Evolutionary conservation across 2,888 invertebrate genomes (phyloP).

Genomic region (Flexamia atlantica): DNA sequence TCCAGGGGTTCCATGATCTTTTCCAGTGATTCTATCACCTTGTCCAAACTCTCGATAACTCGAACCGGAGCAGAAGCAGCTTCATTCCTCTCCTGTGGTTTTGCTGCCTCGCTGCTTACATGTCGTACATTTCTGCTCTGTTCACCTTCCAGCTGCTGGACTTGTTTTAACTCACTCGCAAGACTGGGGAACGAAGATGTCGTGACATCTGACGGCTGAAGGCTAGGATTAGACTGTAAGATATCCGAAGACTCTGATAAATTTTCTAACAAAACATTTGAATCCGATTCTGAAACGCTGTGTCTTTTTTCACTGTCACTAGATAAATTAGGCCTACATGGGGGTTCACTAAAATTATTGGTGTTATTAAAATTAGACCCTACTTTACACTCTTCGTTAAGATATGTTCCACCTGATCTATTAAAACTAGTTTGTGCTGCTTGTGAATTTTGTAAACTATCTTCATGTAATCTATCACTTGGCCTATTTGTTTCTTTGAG

Average conservation of each 20-base stretch:
- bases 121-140: background rate
- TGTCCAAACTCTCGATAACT: slow-evolving; percentile 63
- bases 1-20: slow-evolving; percentile 64
- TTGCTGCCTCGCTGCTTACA: background rate
- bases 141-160: background rate
- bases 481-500: background rate
- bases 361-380: background rate
- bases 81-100: background rate
- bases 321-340: background rate
- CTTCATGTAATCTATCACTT: background rate
- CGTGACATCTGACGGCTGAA: background rate
- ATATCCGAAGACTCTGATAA: background rate
- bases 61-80: slow-evolving; percentile 42
- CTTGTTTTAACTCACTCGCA: slow-evolving; percentile 45
- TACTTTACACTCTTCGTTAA: background rate
- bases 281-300: background rate
- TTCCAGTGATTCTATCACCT: slow-evolving; percentile 64
- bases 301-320: background rate
- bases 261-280: slow-evolving; percentile 4
- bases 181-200: slow-evolving; percentile 39
- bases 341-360: background rate
- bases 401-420: background rate
- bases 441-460: background rate
- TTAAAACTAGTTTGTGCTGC: background rate
- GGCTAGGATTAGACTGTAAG: slow-evolving; percentile 4